Evolutionary conservation across 2,113 vertebrate genomes (phyloP), one percentile per base, ranked within the genome.

Genomic region (Grus americana): DNA sequence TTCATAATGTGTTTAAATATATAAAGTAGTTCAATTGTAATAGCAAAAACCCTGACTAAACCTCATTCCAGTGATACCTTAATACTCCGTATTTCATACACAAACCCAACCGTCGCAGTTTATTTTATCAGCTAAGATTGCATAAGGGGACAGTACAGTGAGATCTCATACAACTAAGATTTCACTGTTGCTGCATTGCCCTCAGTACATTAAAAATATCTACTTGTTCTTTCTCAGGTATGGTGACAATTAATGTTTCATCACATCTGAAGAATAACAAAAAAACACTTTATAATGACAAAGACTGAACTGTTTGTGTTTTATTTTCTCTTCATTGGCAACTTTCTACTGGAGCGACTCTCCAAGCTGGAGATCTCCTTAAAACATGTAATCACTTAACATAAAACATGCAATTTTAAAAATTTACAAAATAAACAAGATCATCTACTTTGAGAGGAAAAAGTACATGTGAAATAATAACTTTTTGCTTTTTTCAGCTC

Each of bases 71-170:
- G 20, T 21, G 61, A 75, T 65, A 38, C 10, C 11, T 22, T 68
- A 54, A n/a, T 54, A 52, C 5, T 44, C 19, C 10, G 21, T 46
- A 50, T 46, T 84, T 84, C 17, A 34, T 38, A 40, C 6, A 75
- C 8, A 66, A 75, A 61, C 5, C 20, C 19, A 61, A 18, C 5
- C 0, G 0, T 34, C 46, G 57, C 8, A 5, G 44, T 15, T 75
- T 66, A 63, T 80, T 79, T 83, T 90, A 67, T 72, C n/a, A 74
- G 15, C n/a, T 57, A 57, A 86, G 19, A 7, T 40, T 57, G 42
- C 32, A 46, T 46, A 54, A 71, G 84, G 54, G 6, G 29, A 24
- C 27, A 65, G 15, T 50, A 36, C 6, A 55, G 18, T 32, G 61
- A 79, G 40, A 88, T n/a, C 19, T 55, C 38, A 38, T 49, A 11